Conservation (phyloP, 2,888 invertebrate genomes). For the Alloplasta piceator region DNA sequence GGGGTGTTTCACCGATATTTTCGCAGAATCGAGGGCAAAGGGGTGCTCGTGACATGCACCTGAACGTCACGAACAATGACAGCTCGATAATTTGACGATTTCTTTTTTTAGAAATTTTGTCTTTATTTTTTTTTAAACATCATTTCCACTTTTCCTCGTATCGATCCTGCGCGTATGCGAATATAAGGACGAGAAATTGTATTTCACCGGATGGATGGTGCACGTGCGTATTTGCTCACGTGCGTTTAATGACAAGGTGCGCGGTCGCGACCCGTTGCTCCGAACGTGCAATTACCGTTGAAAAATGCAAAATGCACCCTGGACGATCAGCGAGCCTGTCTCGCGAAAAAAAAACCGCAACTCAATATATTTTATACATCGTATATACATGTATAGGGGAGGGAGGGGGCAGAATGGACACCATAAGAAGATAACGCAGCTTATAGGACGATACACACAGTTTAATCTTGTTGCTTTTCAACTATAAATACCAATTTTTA, state of each 20-base stretch:
- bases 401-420: too few species aligned
- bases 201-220: constrained; percentile 51
- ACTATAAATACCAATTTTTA: too few species aligned
- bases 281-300: constrained; percentile 78
- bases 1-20: constrained; percentile 37
- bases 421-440: too few species aligned
- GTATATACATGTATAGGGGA: constrained; percentile 13
- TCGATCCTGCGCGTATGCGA: constrained; percentile 22
- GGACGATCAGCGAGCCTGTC: constrained; percentile 52
- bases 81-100: neutral
- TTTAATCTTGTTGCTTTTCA: too few species aligned
- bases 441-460: too few species aligned
- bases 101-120: neutral
- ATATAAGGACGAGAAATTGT: constrained; percentile 38
- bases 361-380: constrained; percentile 54
- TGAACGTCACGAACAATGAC: neutral
- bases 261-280: constrained; percentile 67
- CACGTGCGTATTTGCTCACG: constrained; percentile 78
- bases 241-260: constrained; percentile 80
- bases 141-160: constrained; percentile 38
- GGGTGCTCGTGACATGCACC: constrained; percentile 47
- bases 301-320: constrained; percentile 79
- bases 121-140: constrained; percentile 27
- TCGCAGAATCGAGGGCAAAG: constrained; percentile 59
- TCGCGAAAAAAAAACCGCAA: constrained; percentile 61